phyloP scores from a whole-genome alignment of 1,140 invertebrate genomes.

The Gonatopus flavifemur region DNA sequence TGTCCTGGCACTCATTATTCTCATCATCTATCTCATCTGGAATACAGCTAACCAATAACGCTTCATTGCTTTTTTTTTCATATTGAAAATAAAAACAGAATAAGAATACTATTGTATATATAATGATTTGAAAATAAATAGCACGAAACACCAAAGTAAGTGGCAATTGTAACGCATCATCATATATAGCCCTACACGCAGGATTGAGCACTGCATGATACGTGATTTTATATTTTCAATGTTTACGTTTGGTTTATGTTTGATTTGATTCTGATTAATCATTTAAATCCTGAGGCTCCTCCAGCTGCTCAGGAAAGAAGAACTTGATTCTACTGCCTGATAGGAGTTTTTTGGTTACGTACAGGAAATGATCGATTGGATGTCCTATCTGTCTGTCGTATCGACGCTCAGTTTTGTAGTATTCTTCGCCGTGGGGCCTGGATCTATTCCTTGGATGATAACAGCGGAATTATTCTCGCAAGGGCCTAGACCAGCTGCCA shows the following conservation, averaged over 20 bases:
- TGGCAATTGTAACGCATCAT: constrained; percentile 25
- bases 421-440: constrained; percentile 94
- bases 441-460: constrained; percentile 99
- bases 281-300: constrained; percentile 50
- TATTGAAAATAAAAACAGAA: constrained; percentile 11
- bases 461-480: constrained; percentile 98
- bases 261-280: constrained; percentile 20
- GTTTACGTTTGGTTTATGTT: constrained; percentile 14
- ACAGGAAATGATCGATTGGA: constrained; percentile 97
- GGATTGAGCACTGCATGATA: constrained; percentile 50
- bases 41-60: constrained; percentile 16
- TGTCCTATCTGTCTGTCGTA: constrained; percentile 93
- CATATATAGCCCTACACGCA: constrained; percentile 40
- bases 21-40: too few species aligned
- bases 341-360: constrained; percentile 94
- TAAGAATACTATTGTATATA: constrained; percentile 21
- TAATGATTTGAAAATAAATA: too few species aligned
- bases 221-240: constrained; percentile 15
- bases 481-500: constrained; percentile 92
- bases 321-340: constrained; percentile 61
- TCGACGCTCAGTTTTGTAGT: constrained; percentile 93
- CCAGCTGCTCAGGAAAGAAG: constrained; percentile 57
- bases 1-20: constrained; percentile 28
- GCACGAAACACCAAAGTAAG: too few species aligned
- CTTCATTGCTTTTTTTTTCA: constrained; percentile 34